phyloP scores from a whole-genome alignment of 2,113 vertebrate species.

The Poicephalus gulielmi region DNA sequence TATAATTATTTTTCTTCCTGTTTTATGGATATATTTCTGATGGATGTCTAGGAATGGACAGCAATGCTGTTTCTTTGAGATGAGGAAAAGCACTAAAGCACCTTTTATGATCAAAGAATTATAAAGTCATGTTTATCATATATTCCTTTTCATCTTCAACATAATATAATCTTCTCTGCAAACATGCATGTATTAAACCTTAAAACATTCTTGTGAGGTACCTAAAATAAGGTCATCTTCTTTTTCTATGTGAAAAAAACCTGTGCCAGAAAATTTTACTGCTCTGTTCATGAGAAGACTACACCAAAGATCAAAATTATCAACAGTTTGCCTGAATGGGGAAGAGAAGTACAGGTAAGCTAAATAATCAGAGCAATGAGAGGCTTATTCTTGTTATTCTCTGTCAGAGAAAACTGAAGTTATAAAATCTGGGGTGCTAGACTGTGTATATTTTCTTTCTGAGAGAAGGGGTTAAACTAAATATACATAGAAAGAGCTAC shows the following conservation, averaged over 20 bases:
- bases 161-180: neutral
- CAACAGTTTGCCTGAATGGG: neutral
- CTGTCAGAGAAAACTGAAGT: neutral
- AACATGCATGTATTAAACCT: neutral
- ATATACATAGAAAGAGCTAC: neutral
- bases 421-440: neutral
- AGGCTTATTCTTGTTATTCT: neutral
- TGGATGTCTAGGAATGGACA: neutral
- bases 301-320: neutral
- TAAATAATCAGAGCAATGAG: neutral
- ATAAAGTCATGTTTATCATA: neutral
- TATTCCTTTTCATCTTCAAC: neutral
- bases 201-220: neutral
- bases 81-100: neutral
- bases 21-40: neutral
- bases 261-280: neutral
- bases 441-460: neutral
- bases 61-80: neutral
- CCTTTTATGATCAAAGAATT: neutral
- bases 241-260: neutral
- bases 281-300: neutral
- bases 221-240: neutral
- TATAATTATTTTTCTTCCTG: neutral
- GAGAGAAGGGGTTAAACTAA: neutral
- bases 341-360: neutral